Conservation (phyloP, 2,113 vertebrate genomes). For the Spheniscus mendiculus region DNA sequence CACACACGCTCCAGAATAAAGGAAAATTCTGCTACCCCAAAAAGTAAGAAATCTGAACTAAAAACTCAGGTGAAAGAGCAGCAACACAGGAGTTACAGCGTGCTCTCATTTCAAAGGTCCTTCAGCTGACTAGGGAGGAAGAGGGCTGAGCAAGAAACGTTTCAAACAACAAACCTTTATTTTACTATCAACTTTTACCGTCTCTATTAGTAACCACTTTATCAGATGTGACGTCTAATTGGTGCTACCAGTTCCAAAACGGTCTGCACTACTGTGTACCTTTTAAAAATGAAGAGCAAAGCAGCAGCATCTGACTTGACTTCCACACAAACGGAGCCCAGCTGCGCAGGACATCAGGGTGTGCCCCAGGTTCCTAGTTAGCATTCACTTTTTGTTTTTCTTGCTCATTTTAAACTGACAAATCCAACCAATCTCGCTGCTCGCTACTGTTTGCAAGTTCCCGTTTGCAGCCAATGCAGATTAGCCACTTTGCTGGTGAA, state of each 20-base stretch:
- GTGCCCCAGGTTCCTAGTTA: background rate
- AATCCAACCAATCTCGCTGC: background rate
- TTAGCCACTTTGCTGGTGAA: conserved; percentile 47
- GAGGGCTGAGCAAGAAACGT: background rate
- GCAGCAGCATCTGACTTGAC: background rate
- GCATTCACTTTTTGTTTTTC: background rate
- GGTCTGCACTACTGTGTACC: background rate
- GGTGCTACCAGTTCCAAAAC: background rate
- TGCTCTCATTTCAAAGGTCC: background rate
- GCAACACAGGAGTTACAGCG: background rate
- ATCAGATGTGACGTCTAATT: background rate
- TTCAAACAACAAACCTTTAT: background rate
- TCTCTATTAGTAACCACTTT: background rate
- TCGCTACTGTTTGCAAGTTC: background rate
- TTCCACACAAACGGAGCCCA: background rate
- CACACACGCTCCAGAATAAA: background rate
- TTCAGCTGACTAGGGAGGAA: background rate
- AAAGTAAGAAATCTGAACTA: background rate
- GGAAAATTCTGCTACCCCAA: background rate
- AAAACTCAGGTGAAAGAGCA: background rate
- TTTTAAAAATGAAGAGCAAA: background rate
- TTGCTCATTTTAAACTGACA: background rate
- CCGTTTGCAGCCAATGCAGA: background rate
- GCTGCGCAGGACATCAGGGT: background rate
- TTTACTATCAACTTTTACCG: background rate